These are phyloP conservation scores for Cheilosia scutellata DNA, from an alignment of 2,888 invertebrate species.

Conservation along the genomic window DNA sequence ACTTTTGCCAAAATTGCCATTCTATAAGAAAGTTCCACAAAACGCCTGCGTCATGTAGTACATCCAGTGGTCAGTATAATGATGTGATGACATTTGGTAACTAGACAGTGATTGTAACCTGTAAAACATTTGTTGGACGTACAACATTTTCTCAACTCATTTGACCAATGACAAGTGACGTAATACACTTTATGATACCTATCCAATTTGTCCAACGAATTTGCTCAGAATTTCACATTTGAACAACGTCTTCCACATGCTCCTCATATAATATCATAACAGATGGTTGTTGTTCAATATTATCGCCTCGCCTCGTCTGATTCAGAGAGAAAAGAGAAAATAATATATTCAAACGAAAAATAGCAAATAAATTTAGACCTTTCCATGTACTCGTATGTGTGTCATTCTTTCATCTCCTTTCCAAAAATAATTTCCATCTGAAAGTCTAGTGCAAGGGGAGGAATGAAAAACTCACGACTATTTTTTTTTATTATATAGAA, in stretches of 20 bases:
- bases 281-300: not conserved
- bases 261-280: not conserved
- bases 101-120: not conserved
- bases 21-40: no score
- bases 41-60: no score
- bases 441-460: constrained; percentile 9
- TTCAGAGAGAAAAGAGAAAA: no score
- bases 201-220: not conserved
- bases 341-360: no score
- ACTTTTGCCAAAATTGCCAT: no score
- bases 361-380: no score
- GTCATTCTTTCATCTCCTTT: constrained; percentile 21
- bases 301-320: no score
- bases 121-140: not conserved
- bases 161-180: not conserved
- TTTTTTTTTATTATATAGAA: not conserved
- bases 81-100: no score
- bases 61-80: no score
- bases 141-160: not conserved
- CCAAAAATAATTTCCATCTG: constrained; percentile 52
- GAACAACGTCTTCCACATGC: constrained; percentile 8
- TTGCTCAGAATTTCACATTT: not conserved
- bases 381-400: not conserved
- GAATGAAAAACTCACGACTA: constrained; percentile 28
- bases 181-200: not conserved